phyloP scores from a whole-genome alignment of 1,140 invertebrate species.

The Caenorhabditis remanei region DNA sequence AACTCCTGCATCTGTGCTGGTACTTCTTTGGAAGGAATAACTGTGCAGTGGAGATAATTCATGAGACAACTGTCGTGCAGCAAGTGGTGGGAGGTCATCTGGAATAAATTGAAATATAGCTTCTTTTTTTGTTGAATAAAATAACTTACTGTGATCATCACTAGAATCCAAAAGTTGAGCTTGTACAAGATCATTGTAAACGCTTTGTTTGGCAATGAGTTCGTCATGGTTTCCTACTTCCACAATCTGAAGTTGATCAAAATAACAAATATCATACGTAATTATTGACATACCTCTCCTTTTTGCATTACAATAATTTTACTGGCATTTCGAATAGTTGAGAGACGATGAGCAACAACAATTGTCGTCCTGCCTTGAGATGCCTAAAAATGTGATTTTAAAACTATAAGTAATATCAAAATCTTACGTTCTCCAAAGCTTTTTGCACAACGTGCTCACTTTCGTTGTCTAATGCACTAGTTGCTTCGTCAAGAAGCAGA shows the following conservation, averaged over 20 bases:
- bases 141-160: conserved; percentile 39
- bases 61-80: background rate
- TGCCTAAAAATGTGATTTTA: conserved; percentile 68
- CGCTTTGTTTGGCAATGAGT: conserved; percentile 79
- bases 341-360: conserved; percentile 83
- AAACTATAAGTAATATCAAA: background rate
- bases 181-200: conserved; percentile 81
- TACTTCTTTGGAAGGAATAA: background rate
- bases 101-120: background rate
- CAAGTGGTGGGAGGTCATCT: background rate
- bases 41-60: background rate
- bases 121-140: background rate
- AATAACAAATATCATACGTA: too few species aligned
- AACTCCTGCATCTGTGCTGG: conserved; percentile 15
- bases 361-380: conserved; percentile 81
- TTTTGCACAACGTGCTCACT: conserved; percentile 77
- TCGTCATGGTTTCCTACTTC: conserved; percentile 79
- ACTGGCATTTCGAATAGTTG: conserved; percentile 84
- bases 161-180: conserved; percentile 78
- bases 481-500: conserved; percentile 80
- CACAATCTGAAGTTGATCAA: conserved; percentile 1
- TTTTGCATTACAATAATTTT: conserved; percentile 79
- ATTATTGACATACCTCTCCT: conserved; percentile 57
- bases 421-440: conserved; percentile 71
- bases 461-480: conserved; percentile 79